Base-by-base conservation (phyloP, 2,113 vertebrate genomes). In the Heteronetta atricapilla region DNA sequence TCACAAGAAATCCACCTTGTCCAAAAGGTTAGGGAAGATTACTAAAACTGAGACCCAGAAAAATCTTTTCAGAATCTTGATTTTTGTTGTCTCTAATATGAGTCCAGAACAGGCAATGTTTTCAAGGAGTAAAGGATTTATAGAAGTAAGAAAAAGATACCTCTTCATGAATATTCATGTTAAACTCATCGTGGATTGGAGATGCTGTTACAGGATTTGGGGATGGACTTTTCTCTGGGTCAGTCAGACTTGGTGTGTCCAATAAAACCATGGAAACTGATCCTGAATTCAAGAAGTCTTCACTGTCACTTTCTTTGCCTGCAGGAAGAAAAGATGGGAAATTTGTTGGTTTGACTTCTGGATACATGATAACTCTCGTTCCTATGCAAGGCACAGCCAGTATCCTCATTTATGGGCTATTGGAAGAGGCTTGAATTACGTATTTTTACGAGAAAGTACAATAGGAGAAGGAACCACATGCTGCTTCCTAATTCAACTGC, bases 261-360 rank as follows among this genome's bases (percentile, higher is more conserved):
- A 93, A 90, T 50, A 93, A 95, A 68, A 83, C 74, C 3, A 95
- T 84, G 20, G 98, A 97, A 36, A 97, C 19, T 10, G 98, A 98
- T 58, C 97, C 97, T 46, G 99, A 98, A 40, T 96, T 97, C 48
- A 97, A 80, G 88, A 97, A 97, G 17, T 98, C 99, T 6, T 98
- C 95, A 64, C 94, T n/a, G 12, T 99, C 99, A 3, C 92, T 96
- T 26, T 99, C 99, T 91, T 98, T 99, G 79, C 95, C 98, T 98
- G 68, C 78, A 80, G 38, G 60, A 55, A 89, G 21, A 96, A 58
- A 88, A 94, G 18, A 36, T 1, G 7, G 42, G 42, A 85, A 86
- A 52, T 3, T 7, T 31, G 5, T 34, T 90, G 36, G 62, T 11
- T 92, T 75, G 48, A 64, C 23, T 75, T 68, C 50, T 42, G 34